Conservation (phyloP, 37 sponge, comb jelly and placozoan species). For the Hexactinellida sp. region DNA sequence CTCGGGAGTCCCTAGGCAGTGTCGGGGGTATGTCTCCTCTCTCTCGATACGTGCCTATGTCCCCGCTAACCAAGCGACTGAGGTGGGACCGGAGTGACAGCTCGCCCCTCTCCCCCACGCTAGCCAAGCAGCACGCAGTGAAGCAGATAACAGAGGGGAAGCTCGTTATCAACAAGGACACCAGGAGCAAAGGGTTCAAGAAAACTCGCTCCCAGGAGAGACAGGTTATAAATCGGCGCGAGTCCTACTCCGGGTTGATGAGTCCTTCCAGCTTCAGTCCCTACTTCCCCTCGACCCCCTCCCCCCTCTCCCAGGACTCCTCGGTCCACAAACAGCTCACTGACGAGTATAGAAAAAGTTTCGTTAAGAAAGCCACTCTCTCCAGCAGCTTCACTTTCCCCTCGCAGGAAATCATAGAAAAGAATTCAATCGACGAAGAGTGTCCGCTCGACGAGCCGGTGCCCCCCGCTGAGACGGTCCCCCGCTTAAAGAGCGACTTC, state of each 20-base stretch:
- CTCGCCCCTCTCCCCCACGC: background rate
- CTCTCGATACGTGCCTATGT: background rate
- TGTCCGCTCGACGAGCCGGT: background rate
- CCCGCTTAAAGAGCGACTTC: background rate
- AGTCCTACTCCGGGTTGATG: background rate
- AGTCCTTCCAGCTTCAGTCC: background rate
- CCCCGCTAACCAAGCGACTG: background rate
- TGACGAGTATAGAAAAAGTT: slow-evolving; percentile 2
- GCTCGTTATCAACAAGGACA: background rate
- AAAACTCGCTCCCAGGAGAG: background rate
- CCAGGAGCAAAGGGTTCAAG: background rate
- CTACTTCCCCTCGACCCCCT: background rate
- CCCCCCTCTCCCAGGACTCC: background rate
- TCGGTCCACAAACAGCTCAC: background rate
- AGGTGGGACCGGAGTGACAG: background rate
- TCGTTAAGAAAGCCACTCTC: slow-evolving; percentile 4
- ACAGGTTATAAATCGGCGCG: background rate
- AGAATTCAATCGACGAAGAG: background rate
- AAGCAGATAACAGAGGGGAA: slow-evolving; percentile 4
- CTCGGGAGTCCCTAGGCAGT: background rate
- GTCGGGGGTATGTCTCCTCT: background rate
- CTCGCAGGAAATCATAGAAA: background rate
- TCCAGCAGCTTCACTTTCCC: background rate
- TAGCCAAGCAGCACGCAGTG: background rate
- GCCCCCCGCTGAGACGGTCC: background rate